phyloP scores from a whole-genome alignment of 2,888 invertebrate genomes.

The Epinotia nisella region DNA sequence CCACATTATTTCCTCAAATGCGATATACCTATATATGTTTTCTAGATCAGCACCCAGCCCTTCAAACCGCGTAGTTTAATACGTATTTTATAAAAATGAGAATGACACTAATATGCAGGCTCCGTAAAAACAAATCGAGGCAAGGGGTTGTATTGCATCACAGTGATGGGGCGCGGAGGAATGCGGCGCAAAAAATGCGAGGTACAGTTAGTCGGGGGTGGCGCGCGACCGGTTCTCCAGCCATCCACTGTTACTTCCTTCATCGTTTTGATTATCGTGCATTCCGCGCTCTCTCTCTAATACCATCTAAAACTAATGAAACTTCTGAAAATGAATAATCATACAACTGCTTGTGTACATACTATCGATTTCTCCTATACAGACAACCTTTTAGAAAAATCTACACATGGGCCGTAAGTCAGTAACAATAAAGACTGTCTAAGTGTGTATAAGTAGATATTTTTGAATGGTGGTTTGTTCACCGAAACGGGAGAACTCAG shows the following conservation, averaged over 20 bases:
- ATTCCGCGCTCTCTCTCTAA: conserved; percentile 10
- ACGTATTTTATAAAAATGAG: conserved; percentile 3
- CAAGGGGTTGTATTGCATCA: conserved; percentile 39
- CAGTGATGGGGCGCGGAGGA: conserved; percentile 74
- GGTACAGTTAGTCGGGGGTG: conserved; percentile 78
- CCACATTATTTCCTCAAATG: background rate
- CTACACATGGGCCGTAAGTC: too few species aligned
- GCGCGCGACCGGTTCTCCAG: conserved; percentile 65
- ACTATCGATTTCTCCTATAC: too few species aligned
- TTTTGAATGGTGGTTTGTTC: too few species aligned
- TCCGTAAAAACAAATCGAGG: conserved; percentile 25
- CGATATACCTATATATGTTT: background rate
- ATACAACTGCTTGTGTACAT: background rate
- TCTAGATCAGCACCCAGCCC: background rate
- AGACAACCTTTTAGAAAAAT: too few species aligned
- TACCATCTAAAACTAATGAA: background rate
- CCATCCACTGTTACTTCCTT: conserved; percentile 44
- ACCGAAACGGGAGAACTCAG: too few species aligned
- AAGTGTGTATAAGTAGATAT: too few species aligned
- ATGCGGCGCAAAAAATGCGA: conserved; percentile 78
- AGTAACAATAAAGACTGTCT: too few species aligned
- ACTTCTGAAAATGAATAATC: background rate
- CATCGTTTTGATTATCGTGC: conserved; percentile 23
- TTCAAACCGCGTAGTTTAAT: background rate
- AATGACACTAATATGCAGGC: conserved; percentile 17